Base-by-base conservation (phyloP, 2,797 vertebrate species). In the Rhynchotus rufescens region DNA sequence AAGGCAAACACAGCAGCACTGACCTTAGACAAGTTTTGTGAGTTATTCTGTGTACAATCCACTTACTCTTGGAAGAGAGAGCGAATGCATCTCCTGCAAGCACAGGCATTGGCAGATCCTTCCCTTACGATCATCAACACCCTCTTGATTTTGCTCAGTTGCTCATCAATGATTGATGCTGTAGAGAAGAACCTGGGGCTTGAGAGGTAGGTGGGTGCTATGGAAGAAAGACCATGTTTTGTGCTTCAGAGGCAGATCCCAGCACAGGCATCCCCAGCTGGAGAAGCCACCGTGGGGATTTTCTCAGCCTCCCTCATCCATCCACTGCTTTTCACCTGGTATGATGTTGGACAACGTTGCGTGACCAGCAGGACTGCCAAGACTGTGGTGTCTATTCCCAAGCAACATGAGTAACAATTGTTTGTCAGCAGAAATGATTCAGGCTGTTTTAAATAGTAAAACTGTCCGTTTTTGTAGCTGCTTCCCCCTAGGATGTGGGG, bases 321-420 rank as follows among this genome's bases (percentile, higher is more conserved):
- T 10, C 26, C 0, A 0, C 5, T 19, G 5, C 0, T 1, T 40
- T 47, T 38, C 0, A 0, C 5, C 57, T 80, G 45, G 30, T 57
- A 30, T 0, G 1, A 36, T 4, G 0, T 0, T 0, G 62, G 19
- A 30, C 30, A 49, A 20, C 11, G 17, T 19, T 67, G 20, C 28
- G 47, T 22, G 9, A 23, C 69, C 74, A 54, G 42, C 26, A 61
- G 32, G 12, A 12, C 80, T 54, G 45, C 44, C 32, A 10, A n/a
- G 22, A 10, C 21, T n/a, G 10, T 5, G 11, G 28, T 15, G 10
- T 65, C 28, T 49, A 1, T 30, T 93, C 84, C 6, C 1, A 2
- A 74, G 54, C 12, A 38, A 91, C 84, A 84, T 74, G 65, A 90
- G 28, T 65, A 91, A 89, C 20, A 49, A 12, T 47, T 40, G 28